Percentiles rank a stretch among this genome's conserved stretches.
Evolutionary conservation across 2,888 invertebrate genomes (phyloP).

Genomic region (Enchytraeus crypticus): DNA sequence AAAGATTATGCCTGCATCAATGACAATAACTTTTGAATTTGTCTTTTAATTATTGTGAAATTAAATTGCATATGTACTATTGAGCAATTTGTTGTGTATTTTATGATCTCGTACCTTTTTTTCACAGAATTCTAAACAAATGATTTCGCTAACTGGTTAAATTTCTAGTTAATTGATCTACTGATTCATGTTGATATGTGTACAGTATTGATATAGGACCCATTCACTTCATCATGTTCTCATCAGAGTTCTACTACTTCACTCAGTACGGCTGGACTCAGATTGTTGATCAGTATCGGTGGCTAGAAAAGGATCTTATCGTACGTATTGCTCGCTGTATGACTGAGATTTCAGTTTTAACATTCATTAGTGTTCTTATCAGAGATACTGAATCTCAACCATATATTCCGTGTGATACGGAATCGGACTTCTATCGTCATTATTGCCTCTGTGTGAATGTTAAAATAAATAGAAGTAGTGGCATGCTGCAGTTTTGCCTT

Average conservation of each 20-base stretch:
- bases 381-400: too few species aligned
- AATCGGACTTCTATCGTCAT: neutral
- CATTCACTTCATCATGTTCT: slow-evolving; percentile 68
- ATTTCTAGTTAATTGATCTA: neutral
- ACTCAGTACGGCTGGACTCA: slow-evolving; percentile 74
- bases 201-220: slow-evolving; percentile 51
- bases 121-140: neutral
- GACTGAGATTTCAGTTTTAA: too few species aligned
- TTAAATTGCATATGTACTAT: too few species aligned
- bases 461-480: too few species aligned
- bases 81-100: too few species aligned
- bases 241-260: slow-evolving; percentile 88
- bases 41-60: too few species aligned
- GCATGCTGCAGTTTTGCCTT: too few species aligned
- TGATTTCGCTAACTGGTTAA: neutral
- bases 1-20: too few species aligned
- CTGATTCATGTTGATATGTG: neutral
- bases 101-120: too few species aligned
- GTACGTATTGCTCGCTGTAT: too few species aligned
- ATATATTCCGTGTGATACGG: neutral
- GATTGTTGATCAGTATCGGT: slow-evolving; percentile 54
- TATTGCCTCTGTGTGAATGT: neutral
- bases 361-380: too few species aligned
- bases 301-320: slow-evolving; percentile 74
- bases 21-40: too few species aligned